Percentiles rank a stretch among this genome's conserved stretches.
These are phyloP conservation scores for Phoeniculus purpureus DNA, from an alignment of 2,797 vertebrate genomes.

Conservation along the genomic window DNA sequence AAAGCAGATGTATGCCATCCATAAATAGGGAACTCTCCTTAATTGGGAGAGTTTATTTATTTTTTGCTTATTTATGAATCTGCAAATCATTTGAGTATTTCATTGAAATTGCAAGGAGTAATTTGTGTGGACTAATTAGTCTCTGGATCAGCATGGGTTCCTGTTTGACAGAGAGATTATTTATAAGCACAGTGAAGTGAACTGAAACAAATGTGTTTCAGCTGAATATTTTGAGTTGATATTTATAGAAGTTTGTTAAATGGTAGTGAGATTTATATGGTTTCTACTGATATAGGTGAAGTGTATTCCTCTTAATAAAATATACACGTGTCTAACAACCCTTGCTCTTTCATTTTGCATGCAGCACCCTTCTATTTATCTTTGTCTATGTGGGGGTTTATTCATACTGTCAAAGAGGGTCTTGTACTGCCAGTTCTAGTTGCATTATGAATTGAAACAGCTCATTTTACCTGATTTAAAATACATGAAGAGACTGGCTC, in stretches of 20 bases:
- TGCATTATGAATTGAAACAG: conserved; percentile 6
- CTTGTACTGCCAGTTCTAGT: not conserved
- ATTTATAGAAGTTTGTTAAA: conserved; percentile 52
- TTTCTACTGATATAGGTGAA: not conserved
- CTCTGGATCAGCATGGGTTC: conserved; percentile 32
- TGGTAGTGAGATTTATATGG: conserved; percentile 34
- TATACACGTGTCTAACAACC: not conserved
- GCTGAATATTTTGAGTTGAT: conserved; percentile 47
- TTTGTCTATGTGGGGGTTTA: not conserved
- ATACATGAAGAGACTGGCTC: not conserved
- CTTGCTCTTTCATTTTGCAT: conserved; percentile 32
- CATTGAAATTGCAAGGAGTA: conserved; percentile 26
- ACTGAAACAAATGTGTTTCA: conserved; percentile 46
- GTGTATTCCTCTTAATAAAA: conserved; percentile 54
- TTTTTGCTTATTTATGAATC: not conserved
- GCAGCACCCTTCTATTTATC: conserved; percentile 38
- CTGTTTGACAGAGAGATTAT: conserved; percentile 37
- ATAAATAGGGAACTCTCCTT: not conserved
- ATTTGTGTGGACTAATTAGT: conserved; percentile 50
- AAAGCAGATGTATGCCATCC: not conserved
- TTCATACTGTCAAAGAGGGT: conserved; percentile 21
- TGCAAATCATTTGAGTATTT: not conserved
- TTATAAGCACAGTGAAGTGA: conserved; percentile 30
- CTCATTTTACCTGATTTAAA: conserved; percentile 20
- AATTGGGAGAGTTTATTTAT: not conserved